These are phyloP conservation scores for Hydrochoerus hydrochaeris DNA, from an alignment of 2,113 vertebrate species.

Conservation along the genomic window DNA sequence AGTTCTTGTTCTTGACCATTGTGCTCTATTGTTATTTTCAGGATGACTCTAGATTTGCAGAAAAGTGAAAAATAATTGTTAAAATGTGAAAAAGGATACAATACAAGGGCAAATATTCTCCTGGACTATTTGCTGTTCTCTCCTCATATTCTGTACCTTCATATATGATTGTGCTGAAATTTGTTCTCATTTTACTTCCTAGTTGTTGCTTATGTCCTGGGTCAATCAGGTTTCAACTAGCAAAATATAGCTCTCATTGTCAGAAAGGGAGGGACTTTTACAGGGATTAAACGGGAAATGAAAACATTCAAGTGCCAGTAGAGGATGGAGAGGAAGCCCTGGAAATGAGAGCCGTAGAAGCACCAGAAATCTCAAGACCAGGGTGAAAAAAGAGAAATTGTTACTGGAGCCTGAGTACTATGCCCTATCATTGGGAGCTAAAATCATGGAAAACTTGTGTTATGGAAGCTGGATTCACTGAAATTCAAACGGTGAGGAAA, in stretches of 20 bases:
- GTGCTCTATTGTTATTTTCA: background rate
- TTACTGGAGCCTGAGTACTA: background rate
- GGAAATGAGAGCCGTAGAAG: background rate
- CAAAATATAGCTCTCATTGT: background rate
- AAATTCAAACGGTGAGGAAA: background rate
- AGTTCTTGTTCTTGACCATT: background rate
- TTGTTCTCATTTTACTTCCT: background rate
- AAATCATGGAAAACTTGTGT: background rate
- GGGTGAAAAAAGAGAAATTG: background rate
- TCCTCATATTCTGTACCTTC: background rate
- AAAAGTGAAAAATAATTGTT: background rate
- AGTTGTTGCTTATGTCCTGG: background rate
- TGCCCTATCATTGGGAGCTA: fast-evolving
- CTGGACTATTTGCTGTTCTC: background rate
- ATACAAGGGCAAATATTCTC: background rate
- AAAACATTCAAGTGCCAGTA: background rate
- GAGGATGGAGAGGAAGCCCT: background rate
- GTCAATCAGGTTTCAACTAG: background rate
- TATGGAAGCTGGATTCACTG: background rate
- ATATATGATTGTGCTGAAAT: background rate
- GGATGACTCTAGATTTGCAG: background rate
- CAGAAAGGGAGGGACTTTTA: background rate
- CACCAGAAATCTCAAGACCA: background rate
- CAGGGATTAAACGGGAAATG: background rate
- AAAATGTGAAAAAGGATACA: background rate